phyloP scores from a whole-genome alignment of 2,888 invertebrate species.

The Lasioglossum vierecki region DNA sequence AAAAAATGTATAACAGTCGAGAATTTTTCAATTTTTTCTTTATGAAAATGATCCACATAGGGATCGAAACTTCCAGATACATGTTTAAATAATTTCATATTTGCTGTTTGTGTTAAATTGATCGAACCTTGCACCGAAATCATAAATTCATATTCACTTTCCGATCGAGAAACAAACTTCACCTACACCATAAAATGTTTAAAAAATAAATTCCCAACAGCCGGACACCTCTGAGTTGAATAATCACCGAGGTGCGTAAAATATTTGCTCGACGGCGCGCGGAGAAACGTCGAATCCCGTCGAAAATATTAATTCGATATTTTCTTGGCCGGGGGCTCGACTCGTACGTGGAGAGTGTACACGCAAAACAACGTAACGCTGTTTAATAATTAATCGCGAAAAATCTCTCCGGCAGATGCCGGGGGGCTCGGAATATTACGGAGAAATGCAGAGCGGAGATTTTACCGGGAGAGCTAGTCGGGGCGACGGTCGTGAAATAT shows the following conservation, averaged over 20 bases:
- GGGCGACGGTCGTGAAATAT: slow-evolving; percentile 55
- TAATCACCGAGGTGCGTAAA: neutral
- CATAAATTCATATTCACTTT: no score
- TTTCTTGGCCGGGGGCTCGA: neutral
- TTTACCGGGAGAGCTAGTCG: slow-evolving; percentile 37
- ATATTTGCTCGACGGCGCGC: neutral
- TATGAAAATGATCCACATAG: no score
- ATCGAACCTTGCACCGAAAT: no score
- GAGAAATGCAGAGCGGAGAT: slow-evolving; percentile 41
- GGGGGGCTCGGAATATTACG: slow-evolving; percentile 37
- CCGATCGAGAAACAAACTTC: no score
- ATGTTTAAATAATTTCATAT: no score
- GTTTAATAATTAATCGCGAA: slow-evolving; percentile 52
- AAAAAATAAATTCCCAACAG: neutral
- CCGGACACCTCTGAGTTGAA: neutral
- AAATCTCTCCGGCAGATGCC: slow-evolving; percentile 24
- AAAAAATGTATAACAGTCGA: no score
- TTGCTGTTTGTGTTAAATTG: no score
- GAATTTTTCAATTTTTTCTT: no score
- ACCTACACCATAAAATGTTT: neutral
- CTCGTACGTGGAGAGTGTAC: neutral
- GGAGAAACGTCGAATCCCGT: neutral
- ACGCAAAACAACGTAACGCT: slow-evolving; percentile 9
- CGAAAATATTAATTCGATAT: neutral
- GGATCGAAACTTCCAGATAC: no score